These are phyloP conservation scores for Lapara coniferarum DNA, from an alignment of 2,888 invertebrate genomes.

Conservation along the genomic window DNA sequence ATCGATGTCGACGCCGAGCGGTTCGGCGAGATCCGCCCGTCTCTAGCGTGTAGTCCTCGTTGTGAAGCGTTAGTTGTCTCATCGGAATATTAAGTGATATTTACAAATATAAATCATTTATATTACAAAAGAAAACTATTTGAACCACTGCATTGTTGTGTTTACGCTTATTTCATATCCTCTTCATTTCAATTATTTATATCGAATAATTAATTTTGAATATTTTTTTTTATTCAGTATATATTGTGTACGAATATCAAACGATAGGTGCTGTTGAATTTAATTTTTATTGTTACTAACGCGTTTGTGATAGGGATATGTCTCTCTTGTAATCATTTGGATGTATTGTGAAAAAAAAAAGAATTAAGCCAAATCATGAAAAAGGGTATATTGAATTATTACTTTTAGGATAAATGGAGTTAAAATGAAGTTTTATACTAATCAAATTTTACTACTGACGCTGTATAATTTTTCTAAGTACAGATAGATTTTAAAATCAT, in stretches of 20 bases:
- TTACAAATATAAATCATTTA: slow-evolving; percentile 55
- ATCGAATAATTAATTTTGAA: slow-evolving; percentile 66
- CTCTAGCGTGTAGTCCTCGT: slow-evolving; percentile 54
- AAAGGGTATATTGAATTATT: slow-evolving; percentile 79
- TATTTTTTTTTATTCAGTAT: slow-evolving; percentile 67
- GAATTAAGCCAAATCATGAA: slow-evolving; percentile 79
- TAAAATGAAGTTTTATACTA: slow-evolving; percentile 75
- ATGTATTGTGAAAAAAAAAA: slow-evolving; percentile 59
- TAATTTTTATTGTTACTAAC: slow-evolving; percentile 75
- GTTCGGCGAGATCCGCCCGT: slow-evolving; percentile 33
- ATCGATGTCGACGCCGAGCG: background rate
- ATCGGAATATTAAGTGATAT: slow-evolving; percentile 66
- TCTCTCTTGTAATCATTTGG: slow-evolving; percentile 74
- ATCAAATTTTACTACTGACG: slow-evolving; percentile 75
- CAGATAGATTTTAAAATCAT: slow-evolving; percentile 74
- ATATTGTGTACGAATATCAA: slow-evolving; percentile 68
- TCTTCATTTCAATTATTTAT: slow-evolving; percentile 64
- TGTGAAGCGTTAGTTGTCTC: slow-evolving; percentile 72
- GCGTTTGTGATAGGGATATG: slow-evolving; percentile 73
- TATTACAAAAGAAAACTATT: slow-evolving; percentile 54
- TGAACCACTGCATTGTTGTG: slow-evolving; percentile 73
- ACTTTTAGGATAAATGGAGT: slow-evolving; percentile 76
- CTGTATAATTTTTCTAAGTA: slow-evolving; percentile 77
- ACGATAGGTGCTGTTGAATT: slow-evolving; percentile 80
- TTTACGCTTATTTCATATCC: slow-evolving; percentile 64